Percentiles rank a stretch among this genome's conserved stretches.
Conservation (phyloP, 1,140 invertebrate genomes). For the Mercenaria mercenaria region DNA sequence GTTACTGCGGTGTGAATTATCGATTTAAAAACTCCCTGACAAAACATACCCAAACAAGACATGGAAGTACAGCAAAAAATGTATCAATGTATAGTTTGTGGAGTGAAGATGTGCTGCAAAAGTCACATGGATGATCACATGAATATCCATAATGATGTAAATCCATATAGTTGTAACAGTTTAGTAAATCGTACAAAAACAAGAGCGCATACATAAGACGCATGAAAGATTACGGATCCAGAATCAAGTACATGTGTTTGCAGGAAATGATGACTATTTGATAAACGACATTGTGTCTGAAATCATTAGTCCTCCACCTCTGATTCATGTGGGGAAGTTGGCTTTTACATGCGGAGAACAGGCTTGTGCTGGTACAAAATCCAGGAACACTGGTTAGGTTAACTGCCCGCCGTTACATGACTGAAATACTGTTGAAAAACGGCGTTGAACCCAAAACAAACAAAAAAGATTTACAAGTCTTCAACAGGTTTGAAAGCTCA, state of each 20-base stretch:
- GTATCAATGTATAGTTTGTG: constrained; percentile 21
- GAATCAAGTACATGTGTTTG: not conserved
- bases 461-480: not conserved
- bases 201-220: constrained; percentile 37
- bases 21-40: constrained; percentile 5
- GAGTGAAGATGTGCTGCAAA: not conserved
- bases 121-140: constrained; percentile 35
- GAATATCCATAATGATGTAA: constrained; percentile 18
- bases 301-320: no score
- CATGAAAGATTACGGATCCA: not conserved
- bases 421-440: no score
- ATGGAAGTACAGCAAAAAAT: constrained; percentile 34
- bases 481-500: not conserved
- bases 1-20: constrained; percentile 22
- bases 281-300: no score
- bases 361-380: no score
- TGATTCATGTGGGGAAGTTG: no score
- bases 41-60: constrained; percentile 16
- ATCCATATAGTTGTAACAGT: constrained; percentile 3
- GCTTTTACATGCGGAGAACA: no score
- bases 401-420: no score
- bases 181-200: constrained; percentile 15
- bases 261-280: not conserved
- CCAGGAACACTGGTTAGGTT: no score
- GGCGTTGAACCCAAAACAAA: no score